Conservation (phyloP, 1,140 invertebrate genomes). For the Mamestra configurata region DNA sequence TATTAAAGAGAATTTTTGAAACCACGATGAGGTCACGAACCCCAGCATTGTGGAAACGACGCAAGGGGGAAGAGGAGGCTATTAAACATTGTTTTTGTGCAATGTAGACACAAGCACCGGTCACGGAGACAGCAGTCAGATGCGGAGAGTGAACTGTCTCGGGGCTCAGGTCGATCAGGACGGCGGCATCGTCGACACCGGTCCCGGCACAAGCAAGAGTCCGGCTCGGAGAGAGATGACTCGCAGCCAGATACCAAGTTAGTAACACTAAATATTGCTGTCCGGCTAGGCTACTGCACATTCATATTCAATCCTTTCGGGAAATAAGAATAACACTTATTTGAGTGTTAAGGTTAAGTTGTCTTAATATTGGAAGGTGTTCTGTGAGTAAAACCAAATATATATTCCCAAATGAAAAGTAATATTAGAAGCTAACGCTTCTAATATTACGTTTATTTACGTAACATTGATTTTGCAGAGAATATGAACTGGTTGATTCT, state of each 20-base stretch:
- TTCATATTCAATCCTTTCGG: too few relatives aligned
- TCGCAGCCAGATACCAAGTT: constrained; percentile 83
- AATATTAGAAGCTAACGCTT: background rate
- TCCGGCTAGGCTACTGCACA: too few relatives aligned
- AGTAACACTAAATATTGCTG: constrained; percentile 46
- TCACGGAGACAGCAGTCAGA: constrained; percentile 94
- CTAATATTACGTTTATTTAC: too few relatives aligned
- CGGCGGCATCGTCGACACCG: constrained; percentile 92
- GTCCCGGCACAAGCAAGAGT: constrained; percentile 89
- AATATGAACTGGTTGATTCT: constrained; percentile 94
- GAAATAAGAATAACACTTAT: too few relatives aligned
- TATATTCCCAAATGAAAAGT: background rate
- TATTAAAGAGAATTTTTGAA: too few relatives aligned
- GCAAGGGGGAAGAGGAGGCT: background rate
- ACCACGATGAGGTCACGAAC: too few relatives aligned
- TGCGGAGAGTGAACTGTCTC: constrained; percentile 95
- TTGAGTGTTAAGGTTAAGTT: too few relatives aligned
- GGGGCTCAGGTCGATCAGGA: constrained; percentile 93
- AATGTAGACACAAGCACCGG: constrained; percentile 91
- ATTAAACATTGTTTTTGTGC: constrained; percentile 25
- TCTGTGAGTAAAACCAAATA: too few relatives aligned
- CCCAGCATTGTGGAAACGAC: too few relatives aligned
- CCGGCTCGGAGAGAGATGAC: constrained; percentile 80
- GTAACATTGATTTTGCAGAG: constrained; percentile 72
- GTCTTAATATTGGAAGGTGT: too few relatives aligned